Base-by-base conservation (phyloP, 2,888 invertebrate genomes). In the Masnerella sp. region DNA sequence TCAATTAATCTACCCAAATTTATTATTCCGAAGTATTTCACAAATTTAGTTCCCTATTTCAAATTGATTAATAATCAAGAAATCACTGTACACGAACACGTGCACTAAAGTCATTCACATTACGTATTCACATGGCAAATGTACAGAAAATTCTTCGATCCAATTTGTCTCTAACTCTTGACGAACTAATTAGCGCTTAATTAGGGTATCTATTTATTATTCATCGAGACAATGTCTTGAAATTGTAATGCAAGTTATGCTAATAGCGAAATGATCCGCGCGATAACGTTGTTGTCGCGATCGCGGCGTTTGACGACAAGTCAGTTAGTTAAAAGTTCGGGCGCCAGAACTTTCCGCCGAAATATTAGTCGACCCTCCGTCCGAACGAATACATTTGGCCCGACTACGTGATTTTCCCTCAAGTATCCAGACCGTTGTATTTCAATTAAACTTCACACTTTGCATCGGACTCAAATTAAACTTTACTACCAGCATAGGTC, bases 401-500 rank as follows among this genome's bases (percentile, higher is more conserved):
- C 61, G 30, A 43, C 49, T 51, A 52, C 54, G 69, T 69, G 62
- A 69, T 47, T 58, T 64, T 64, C 17, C 34, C 45, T 69, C 74
- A 58, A 73, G 67, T 67, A 68, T 54, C 61, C 61, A 34, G 42
- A 42, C 69, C 61, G 61, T 65, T 74, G 69, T 69, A 74, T 74
- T 69, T 74, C 74, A 74, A 74, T 74, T 74, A 74, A 74, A 74
- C 69, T 74, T 74, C 59, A 74, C 69, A 69, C 68, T 69, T 74
- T 74, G 74, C 64, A 74, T 65, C 38, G 69, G 64, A 58, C 69
- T 74, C 64, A 74, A 64, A 69, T 74, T 74, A 64, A 74, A 74
- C 74, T 74, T 74, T 59, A 64, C 65, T 69, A 69, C 62, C 87
- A 95, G 94, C 67, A 92, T 92, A 90, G 94, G 94, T 0, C 92